phyloP scores from a whole-genome alignment of 1,140 invertebrate genomes.

The Amphibalanus amphitrite region DNA sequence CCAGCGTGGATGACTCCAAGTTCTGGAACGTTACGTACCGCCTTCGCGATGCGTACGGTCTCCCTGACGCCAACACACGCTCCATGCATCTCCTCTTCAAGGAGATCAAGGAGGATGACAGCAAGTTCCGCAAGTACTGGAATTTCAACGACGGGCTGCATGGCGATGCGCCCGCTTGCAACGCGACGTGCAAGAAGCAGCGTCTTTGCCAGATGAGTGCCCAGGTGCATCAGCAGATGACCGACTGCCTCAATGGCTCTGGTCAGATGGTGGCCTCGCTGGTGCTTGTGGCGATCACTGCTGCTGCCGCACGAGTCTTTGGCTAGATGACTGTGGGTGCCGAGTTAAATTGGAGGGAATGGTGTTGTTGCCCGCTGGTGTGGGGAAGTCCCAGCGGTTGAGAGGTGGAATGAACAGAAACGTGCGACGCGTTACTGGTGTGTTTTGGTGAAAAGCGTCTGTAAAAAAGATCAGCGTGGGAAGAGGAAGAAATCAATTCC shows the following conservation, averaged over 20 bases:
- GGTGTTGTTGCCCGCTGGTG: too few species aligned
- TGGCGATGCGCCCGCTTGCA: neutral
- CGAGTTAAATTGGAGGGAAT: too few species aligned
- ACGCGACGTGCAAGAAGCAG: neutral
- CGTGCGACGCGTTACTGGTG: too few species aligned
- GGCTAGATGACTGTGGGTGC: neutral
- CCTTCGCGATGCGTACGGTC: neutral
- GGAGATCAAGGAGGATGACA: neutral
- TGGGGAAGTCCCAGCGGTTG: too few species aligned
- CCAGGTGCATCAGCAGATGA: neutral
- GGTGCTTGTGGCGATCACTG: neutral
- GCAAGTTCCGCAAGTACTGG: neutral
- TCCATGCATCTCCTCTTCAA: neutral
- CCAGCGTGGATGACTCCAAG: neutral
- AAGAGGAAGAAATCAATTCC: too few species aligned
- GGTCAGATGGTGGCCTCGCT: neutral
- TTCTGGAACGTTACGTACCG: neutral
- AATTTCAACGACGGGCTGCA: neutral
- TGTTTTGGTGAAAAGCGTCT: too few species aligned
- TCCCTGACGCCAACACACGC: neutral
- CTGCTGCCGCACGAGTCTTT: neutral
- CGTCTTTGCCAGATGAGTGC: neutral
- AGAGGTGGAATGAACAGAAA: too few species aligned
- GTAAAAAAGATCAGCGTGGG: too few species aligned
- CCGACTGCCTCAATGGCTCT: neutral